Evolutionary conservation across 2,888 invertebrate species (phyloP).

Genomic region (Campoletis raptor): DNA sequence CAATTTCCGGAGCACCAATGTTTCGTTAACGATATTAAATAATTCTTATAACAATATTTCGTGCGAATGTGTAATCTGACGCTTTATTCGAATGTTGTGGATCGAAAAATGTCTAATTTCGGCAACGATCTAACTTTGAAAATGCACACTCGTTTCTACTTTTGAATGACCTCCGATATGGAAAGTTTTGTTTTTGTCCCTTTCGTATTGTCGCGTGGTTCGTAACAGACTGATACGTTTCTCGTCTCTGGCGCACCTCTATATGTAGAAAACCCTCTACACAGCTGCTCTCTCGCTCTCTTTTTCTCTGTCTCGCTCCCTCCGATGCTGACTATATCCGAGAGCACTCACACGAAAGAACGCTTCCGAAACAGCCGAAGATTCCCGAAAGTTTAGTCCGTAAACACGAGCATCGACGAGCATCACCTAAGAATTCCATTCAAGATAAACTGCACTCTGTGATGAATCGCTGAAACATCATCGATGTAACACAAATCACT

Average conservation of each 20-base stretch:
- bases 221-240: conserved; percentile 78
- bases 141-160: conserved; percentile 2
- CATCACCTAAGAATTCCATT: neutral
- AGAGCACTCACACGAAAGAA: conserved; percentile 59
- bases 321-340: conserved; percentile 46
- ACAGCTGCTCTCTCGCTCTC: conserved; percentile 68
- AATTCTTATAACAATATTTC: neutral
- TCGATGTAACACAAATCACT: neutral
- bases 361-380: conserved; percentile 53
- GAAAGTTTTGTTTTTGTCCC: conserved; percentile 44
- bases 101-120: conserved; percentile 14
- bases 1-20: conserved; percentile 26
- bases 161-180: neutral
- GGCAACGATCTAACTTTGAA: conserved; percentile 18
- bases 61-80: neutral
- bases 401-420: conserved; percentile 31
- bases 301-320: conserved; percentile 15
- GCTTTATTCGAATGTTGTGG: neutral
- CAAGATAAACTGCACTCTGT: neutral
- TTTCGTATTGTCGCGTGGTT: conserved; percentile 76
- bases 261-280: conserved; percentile 79
- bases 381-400: conserved; percentile 57
- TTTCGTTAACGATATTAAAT: neutral
- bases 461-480: neutral
- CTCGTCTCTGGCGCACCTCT: conserved; percentile 76